Percentiles rank a stretch among this genome's conserved stretches.
These are phyloP conservation scores for Drosophila setifemur DNA, from an alignment of 1,140 invertebrate species.

Conservation along the genomic window DNA sequence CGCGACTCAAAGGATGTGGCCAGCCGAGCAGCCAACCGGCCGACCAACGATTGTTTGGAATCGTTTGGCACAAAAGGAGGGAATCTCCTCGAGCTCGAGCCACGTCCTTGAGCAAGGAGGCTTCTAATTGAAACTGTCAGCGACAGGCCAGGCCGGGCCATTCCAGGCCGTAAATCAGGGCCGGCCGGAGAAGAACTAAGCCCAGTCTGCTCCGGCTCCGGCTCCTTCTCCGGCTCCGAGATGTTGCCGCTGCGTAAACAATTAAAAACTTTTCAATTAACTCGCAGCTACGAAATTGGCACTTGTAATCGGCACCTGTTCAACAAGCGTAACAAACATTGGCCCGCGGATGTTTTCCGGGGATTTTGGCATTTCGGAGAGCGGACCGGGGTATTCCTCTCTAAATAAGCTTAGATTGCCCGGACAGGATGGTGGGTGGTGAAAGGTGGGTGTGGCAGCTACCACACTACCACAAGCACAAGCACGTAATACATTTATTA, in stretches of 20 bases:
- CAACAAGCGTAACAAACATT: slow-evolving; percentile 66
- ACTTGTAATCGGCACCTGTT: slow-evolving; percentile 79
- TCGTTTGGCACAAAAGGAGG: slow-evolving; percentile 17
- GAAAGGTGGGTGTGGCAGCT: background rate
- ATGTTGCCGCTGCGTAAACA: slow-evolving; percentile 53
- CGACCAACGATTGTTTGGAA: slow-evolving; percentile 24
- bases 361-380: slow-evolving; percentile 7
- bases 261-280: slow-evolving; percentile 81
- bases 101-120: slow-evolving; percentile 5
- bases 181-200: slow-evolving; percentile 41
- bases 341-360: slow-evolving; percentile 21
- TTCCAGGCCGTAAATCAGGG: slow-evolving; percentile 68
- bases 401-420: slow-evolving; percentile 55
- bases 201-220: slow-evolving; percentile 56
- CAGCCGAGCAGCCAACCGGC: slow-evolving; percentile 21
- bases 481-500: slow-evolving; percentile 74
- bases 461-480: slow-evolving; percentile 12
- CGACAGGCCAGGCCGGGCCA: too few species aligned
- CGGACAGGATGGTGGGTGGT: background rate
- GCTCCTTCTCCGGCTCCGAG: too few species aligned
- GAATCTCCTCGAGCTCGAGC: background rate
- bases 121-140: slow-evolving; percentile 76
- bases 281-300: slow-evolving; percentile 64
- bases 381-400: slow-evolving; percentile 15
- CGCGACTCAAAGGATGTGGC: slow-evolving; percentile 17